phyloP scores from a whole-genome alignment of 2,113 vertebrate genomes.

The Leptosomus discolor region DNA sequence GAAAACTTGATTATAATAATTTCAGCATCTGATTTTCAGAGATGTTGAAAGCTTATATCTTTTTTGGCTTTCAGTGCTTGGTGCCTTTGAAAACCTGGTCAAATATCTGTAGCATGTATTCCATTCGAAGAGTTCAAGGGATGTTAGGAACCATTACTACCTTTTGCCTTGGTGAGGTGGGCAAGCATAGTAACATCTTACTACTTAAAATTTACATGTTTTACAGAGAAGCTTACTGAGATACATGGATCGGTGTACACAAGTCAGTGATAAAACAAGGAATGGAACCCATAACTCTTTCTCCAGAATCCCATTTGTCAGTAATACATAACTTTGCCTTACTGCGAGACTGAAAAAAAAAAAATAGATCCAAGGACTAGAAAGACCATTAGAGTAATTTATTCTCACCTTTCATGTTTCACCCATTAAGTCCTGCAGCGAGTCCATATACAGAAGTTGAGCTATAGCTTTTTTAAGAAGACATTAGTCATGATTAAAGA shows the following conservation, averaged over 20 bases:
- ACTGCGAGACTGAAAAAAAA: not conserved
- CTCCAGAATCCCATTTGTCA: not conserved
- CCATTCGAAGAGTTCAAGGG: not conserved
- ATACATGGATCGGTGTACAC: not conserved
- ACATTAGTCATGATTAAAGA: slow-evolving; percentile 5
- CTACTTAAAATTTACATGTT: not conserved
- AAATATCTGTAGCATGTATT: not conserved
- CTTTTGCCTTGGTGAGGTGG: not conserved
- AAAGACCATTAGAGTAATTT: not conserved
- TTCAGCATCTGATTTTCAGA: not conserved
- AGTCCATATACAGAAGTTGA: not conserved
- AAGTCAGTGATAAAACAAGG: not conserved
- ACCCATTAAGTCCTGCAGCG: not conserved
- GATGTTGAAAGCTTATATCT: not conserved
- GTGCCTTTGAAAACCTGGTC: not conserved
- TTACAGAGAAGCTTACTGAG: not conserved
- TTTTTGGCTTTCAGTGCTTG: not conserved
- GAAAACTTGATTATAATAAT: slow-evolving; percentile 48
- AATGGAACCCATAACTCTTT: not conserved
- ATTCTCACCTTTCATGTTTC: not conserved
- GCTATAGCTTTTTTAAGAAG: not conserved
- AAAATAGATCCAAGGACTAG: not conserved
- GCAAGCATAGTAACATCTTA: not conserved
- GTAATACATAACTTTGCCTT: not conserved
- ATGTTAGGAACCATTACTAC: not conserved